Conservation (phyloP, 1,140 invertebrate species). For the Capitella teleta region DNA sequence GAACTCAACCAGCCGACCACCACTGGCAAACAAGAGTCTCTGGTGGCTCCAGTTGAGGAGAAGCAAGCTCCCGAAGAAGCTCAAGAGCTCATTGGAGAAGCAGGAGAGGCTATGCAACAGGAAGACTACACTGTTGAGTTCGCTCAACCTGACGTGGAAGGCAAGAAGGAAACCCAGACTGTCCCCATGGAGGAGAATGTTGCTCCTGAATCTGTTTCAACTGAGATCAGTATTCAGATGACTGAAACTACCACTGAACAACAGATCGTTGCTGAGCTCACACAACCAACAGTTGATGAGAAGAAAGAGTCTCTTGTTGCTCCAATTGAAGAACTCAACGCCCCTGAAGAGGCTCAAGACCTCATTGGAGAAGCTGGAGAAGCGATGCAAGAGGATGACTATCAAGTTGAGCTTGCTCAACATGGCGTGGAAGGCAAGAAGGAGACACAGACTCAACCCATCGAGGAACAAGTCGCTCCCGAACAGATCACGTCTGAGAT, state of each 20-base stretch:
- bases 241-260: constrained; percentile 3
- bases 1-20: constrained; percentile 3
- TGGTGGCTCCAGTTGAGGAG: constrained; percentile 11
- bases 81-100: constrained; percentile 3
- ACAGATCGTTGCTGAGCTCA: background rate
- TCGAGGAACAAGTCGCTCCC: background rate
- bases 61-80: constrained; percentile 14
- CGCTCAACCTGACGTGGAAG: background rate
- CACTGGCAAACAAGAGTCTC: background rate
- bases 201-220: background rate
- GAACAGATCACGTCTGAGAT: background rate
- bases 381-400: background rate
- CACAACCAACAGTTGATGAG: background rate
- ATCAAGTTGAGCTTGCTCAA: constrained; percentile 1
- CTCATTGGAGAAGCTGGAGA: background rate
- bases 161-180: background rate
- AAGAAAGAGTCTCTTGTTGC: constrained; percentile 2
- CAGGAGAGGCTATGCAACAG: constrained; percentile 7
- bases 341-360: constrained; percentile 3
- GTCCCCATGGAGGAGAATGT: background rate
- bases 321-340: background rate
- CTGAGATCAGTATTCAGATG: background rate
- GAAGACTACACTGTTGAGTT: constrained; percentile 5
- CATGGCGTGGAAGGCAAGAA: background rate
- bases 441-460: background rate